Percentiles rank a stretch among this genome's conserved stretches.
Evolutionary conservation across 2,113 vertebrate genomes (phyloP).

Genomic region (Octodon degus): DNA sequence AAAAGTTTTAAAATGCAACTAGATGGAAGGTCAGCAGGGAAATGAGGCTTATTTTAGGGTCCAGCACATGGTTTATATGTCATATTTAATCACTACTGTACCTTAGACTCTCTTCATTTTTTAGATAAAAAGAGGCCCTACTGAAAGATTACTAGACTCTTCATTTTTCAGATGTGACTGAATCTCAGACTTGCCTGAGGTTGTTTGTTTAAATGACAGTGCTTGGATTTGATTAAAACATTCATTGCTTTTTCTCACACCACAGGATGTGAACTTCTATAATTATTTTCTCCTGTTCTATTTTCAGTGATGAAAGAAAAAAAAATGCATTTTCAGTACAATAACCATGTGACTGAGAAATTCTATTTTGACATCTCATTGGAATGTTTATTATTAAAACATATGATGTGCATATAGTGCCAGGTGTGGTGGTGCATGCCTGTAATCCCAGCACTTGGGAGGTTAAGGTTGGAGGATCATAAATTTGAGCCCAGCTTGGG

Average conservation of each 20-base stretch:
- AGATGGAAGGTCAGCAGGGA: neutral
- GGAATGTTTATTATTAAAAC: slow-evolving; percentile 27
- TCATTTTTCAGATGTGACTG: slow-evolving; percentile 23
- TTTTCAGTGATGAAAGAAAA: slow-evolving; percentile 29
- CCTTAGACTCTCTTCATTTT: slow-evolving; percentile 1
- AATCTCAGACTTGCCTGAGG: slow-evolving; percentile 29
- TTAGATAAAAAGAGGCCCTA: neutral
- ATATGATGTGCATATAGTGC: neutral
- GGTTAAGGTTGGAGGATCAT: neutral
- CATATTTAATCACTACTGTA: neutral
- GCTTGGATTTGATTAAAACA: slow-evolving; percentile 34
- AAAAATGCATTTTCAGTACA: neutral
- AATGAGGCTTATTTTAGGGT: neutral
- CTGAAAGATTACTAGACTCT: neutral
- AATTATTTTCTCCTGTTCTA: slow-evolving; percentile 37
- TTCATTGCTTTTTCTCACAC: neutral
- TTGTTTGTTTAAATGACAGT: neutral
- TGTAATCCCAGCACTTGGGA: neutral
- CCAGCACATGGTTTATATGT: neutral
- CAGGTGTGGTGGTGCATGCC: neutral
- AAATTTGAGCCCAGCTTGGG: neutral
- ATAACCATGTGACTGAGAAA: slow-evolving; percentile 26
- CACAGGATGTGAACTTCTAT: slow-evolving; percentile 23
- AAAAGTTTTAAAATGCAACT: slow-evolving; percentile 39
- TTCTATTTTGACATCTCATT: slow-evolving; percentile 28